Conservation (phyloP, 1,140 invertebrate species). For the Heliconius nattereri region DNA sequence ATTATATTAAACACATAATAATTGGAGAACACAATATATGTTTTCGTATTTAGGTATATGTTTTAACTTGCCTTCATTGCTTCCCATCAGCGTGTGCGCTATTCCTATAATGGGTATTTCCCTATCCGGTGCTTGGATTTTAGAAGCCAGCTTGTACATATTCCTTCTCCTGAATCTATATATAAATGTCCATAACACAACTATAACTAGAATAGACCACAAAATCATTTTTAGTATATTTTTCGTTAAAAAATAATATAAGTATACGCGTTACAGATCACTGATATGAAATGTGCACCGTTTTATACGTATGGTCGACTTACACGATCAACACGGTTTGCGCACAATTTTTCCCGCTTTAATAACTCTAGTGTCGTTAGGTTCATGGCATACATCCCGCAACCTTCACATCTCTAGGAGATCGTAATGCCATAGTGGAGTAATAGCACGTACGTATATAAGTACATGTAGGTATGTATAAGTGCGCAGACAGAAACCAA, state of each 20-base stretch:
- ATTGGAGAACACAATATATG: neutral
- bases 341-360: conserved; percentile 44
- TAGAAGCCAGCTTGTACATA: conserved; percentile 58
- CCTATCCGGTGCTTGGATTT: conserved; percentile 35
- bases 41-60: neutral
- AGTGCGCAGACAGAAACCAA: too few species aligned
- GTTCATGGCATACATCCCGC: conserved; percentile 48
- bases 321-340: conserved; percentile 17
- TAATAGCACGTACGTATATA: neutral
- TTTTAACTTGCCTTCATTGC: conserved; percentile 50
- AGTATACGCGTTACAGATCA: neutral
- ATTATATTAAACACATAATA: neutral
- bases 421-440: conserved; percentile 5
- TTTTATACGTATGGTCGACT: neutral
- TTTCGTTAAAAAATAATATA: neutral
- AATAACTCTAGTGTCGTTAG: conserved; percentile 31
- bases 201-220: conserved; percentile 44
- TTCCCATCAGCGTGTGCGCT: conserved; percentile 51
- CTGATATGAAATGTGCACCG: neutral
- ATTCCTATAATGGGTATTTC: conserved; percentile 57
- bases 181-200: conserved; percentile 46
- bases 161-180: conserved; percentile 55
- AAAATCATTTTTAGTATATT: conserved; percentile 48
- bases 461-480: neutral
- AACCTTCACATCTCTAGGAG: conserved; percentile 45